phyloP scores from a whole-genome alignment of 1,140 invertebrate genomes.

The Pseudomyrmex dendroicus region DNA sequence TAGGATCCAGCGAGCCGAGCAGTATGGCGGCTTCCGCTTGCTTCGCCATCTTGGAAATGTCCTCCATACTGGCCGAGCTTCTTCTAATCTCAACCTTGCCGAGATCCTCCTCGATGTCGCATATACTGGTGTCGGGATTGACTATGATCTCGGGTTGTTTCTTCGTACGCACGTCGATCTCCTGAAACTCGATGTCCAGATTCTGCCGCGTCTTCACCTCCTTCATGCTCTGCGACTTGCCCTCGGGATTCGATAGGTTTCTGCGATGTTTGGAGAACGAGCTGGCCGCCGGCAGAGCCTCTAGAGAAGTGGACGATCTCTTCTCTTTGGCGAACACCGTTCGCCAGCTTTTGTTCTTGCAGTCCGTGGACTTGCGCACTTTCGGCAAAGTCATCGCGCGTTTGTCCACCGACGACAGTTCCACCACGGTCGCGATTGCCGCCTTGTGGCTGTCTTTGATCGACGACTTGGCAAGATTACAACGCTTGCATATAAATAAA shows the following conservation, averaged over 20 bases:
- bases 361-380: constrained; percentile 77
- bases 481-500: constrained; percentile 77
- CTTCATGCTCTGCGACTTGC: constrained; percentile 71
- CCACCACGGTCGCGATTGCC: constrained; percentile 62
- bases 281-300: constrained; percentile 72
- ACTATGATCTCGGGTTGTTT: constrained; percentile 79
- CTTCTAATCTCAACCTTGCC: constrained; percentile 82
- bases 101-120: constrained; percentile 73
- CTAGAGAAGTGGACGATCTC: constrained; percentile 80
- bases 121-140: constrained; percentile 70
- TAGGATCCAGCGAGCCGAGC: constrained; percentile 75
- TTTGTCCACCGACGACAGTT: constrained; percentile 74
- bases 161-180: constrained; percentile 76
- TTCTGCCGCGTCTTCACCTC: constrained; percentile 60
- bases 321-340: constrained; percentile 83
- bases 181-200: constrained; percentile 75
- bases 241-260: constrained; percentile 81
- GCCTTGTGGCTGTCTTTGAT: constrained; percentile 63
- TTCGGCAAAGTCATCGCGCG: constrained; percentile 82
- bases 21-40: constrained; percentile 75
- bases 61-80: constrained; percentile 84
- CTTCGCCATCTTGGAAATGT: constrained; percentile 83
- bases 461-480: constrained; percentile 74
- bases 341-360: constrained; percentile 81
- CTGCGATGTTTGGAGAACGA: constrained; percentile 75